phyloP scores from a whole-genome alignment of 2,113 vertebrate genomes.

The Cichladusa arquata region DNA sequence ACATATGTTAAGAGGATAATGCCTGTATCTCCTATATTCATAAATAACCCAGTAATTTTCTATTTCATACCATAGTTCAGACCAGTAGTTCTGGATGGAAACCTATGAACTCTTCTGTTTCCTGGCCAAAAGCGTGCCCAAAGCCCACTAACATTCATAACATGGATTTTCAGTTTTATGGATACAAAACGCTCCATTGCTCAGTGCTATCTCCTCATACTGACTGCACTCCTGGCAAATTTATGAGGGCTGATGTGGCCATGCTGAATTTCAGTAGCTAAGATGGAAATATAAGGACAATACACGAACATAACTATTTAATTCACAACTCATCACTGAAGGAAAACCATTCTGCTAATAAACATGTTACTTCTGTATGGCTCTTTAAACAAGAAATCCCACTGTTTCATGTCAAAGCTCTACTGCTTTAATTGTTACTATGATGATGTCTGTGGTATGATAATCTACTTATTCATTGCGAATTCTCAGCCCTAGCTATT shows the following conservation, averaged over 20 bases:
- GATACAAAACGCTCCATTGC: background rate
- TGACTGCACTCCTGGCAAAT: background rate
- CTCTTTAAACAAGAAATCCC: background rate
- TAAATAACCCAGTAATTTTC: background rate
- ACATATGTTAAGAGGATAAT: background rate
- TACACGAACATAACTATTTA: background rate
- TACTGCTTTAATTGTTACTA: background rate
- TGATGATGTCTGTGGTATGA: background rate
- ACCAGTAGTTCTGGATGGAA: background rate
- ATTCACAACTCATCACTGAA: background rate
- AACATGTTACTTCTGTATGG: background rate
- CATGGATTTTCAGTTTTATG: background rate
- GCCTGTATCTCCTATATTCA: background rate
- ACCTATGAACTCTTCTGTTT: background rate
- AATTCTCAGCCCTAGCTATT: background rate
- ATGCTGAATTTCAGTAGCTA: background rate
- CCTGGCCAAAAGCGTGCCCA: background rate
- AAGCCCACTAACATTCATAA: background rate
- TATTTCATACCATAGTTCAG: background rate
- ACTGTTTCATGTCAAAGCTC: background rate
- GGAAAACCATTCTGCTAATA: background rate
- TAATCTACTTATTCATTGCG: background rate
- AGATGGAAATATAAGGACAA: background rate
- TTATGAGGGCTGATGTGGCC: background rate
- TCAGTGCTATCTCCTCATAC: background rate